phyloP scores from a whole-genome alignment of 2,113 vertebrate genomes.

The Narcine bancroftii region DNA sequence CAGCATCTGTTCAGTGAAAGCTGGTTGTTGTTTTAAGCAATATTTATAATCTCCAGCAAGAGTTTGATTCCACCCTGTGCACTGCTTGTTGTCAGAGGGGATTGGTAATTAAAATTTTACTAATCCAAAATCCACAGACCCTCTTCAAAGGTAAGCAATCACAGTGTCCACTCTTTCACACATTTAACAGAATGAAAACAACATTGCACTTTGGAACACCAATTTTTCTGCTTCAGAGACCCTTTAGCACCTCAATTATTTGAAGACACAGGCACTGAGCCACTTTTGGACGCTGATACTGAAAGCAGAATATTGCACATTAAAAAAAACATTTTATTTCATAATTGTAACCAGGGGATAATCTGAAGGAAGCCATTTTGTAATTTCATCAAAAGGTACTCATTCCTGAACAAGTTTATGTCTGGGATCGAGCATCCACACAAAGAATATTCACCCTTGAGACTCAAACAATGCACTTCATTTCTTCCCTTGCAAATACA shows the following conservation, averaged over 20 bases:
- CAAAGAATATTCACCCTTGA: too few species aligned
- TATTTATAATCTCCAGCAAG: background rate
- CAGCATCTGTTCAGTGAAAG: background rate
- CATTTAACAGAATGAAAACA: too few species aligned
- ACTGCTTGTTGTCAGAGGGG: background rate
- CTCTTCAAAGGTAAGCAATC: too few species aligned
- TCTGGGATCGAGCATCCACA: background rate
- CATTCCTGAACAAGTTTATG: background rate
- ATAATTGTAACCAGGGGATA: background rate
- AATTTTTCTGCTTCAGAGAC: too few species aligned
- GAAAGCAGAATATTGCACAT: background rate
- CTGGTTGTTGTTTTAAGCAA: background rate
- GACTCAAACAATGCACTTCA: background rate
- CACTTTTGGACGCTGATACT: background rate
- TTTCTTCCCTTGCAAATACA: background rate
- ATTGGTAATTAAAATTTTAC: background rate
- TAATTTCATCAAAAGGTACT: background rate
- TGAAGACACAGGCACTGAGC: background rate
- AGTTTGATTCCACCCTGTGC: background rate
- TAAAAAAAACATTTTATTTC: background rate
- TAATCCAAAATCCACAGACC: background rate
- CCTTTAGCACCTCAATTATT: background rate
- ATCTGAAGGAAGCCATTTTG: background rate
- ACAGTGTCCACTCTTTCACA: too few species aligned
- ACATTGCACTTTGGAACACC: too few species aligned